Percentiles rank a stretch among this genome's conserved stretches.
These are phyloP conservation scores for Caiman crocodilus DNA, from an alignment of 2,797 vertebrate genomes.

Conservation along the genomic window DNA sequence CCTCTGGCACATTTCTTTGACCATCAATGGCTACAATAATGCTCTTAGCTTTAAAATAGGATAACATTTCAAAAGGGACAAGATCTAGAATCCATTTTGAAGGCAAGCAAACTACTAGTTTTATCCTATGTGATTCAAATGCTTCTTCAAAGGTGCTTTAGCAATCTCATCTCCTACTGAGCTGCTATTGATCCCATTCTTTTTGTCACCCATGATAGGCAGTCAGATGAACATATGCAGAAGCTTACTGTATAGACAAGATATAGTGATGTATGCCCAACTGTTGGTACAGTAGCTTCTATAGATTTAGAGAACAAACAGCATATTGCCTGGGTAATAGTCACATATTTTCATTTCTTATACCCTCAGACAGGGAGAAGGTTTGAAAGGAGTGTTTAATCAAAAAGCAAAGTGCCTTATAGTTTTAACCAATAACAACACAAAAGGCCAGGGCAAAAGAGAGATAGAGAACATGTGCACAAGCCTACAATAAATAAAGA, in stretches of 20 bases:
- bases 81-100: background rate
- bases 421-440: background rate
- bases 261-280: accelerated
- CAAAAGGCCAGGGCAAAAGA: background rate
- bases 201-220: background rate
- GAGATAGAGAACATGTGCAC: background rate
- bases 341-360: background rate
- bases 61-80: background rate
- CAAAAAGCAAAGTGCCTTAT: background rate
- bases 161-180: background rate
- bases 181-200: background rate
- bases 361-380: background rate
- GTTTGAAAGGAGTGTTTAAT: too few relatives aligned
- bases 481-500: background rate
- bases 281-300: background rate
- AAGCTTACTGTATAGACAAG: background rate
- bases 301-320: background rate
- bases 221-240: background rate
- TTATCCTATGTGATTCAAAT: background rate
- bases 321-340: background rate
- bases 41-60: background rate
- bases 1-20: too few relatives aligned
- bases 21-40: too few relatives aligned
- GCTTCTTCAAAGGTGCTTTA: background rate
- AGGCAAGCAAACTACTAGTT: background rate